Base-by-base conservation (phyloP, 2,888 invertebrate genomes). In the Achlya flavicornis region DNA sequence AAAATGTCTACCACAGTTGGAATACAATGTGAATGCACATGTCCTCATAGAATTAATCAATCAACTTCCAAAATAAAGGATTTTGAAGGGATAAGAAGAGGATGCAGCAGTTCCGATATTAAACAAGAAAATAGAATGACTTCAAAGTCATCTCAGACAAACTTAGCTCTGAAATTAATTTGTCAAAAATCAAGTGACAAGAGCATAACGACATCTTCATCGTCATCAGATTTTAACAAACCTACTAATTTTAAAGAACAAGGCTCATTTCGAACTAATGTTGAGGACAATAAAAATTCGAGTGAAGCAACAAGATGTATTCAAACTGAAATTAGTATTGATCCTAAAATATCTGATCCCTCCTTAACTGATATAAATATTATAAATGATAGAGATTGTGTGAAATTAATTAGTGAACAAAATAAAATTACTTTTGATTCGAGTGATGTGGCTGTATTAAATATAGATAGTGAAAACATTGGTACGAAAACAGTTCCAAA, bases 301-400 rank as follows among this genome's bases (percentile, higher is more conserved):
- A 69, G 77, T 64, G 90, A 90, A 77, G 84, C 85, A 35, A 88
- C 89, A 32, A 85, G 89, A 74, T 88, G 83, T 48, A 79, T 89
- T 32, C 93, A 93, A 78, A 93, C 93, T 33, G 91, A 92, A 77
- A 91, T 93, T 35, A 92, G 90, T 71, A 90, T 93, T 48, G 77
- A 92, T 69, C 93, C 93, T 5, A 87, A 81, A 75, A 87, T 92
- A 69, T 80, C 90, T 4, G 91, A 93, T 68, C 91, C 93, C 0
- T 81, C 84, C 19, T 73, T 91, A 63, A 82, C 88, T 59, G 91
- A 93, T 75, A 86, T 93, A 33, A 85, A 82, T 60, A 84, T 92
- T 60, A 69, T 93, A 0, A 80, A 71, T 67, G 82, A 86, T 38
- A 64, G 70, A 38, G 80, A 88, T 53, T 86, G 86, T 62, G 87